phyloP scores from a whole-genome alignment of 2,797 vertebrate genomes.

The Carcharodon carcharias region DNA sequence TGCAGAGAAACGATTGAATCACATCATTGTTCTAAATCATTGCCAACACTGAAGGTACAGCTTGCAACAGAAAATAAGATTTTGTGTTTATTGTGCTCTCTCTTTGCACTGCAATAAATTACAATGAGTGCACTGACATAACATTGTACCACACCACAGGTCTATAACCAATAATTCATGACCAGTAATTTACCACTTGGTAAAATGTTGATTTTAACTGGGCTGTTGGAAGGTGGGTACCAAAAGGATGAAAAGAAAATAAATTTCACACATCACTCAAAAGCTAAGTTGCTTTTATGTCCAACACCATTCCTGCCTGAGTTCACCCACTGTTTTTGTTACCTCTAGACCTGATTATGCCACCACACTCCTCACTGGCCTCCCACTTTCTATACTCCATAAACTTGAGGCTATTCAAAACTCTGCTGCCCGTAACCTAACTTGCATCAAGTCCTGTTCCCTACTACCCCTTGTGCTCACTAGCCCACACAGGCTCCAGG shows the following conservation, averaged over 20 bases:
- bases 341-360: too few species aligned
- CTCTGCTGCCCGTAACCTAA: too few species aligned
- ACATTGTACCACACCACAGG: not conserved
- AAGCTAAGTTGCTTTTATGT: not conserved
- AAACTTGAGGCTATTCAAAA: too few species aligned
- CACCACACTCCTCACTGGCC: too few species aligned
- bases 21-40: not conserved
- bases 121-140: not conserved
- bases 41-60: not conserved
- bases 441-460: too few species aligned
- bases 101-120: not conserved
- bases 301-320: too few species aligned
- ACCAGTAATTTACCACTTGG: not conserved
- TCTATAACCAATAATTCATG: not conserved
- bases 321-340: too few species aligned
- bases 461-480: too few species aligned
- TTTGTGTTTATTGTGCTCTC: not conserved
- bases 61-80: not conserved
- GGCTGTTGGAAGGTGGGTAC: not conserved
- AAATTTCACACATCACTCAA: not conserved
- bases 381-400: too few species aligned
- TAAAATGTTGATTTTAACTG: not conserved
- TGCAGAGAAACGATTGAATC: conserved; percentile 45
- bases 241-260: not conserved
- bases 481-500: too few species aligned